Evolutionary conservation across 2,797 vertebrate genomes (phyloP).

Genomic region (Eupleurogrammus muticus): DNA sequence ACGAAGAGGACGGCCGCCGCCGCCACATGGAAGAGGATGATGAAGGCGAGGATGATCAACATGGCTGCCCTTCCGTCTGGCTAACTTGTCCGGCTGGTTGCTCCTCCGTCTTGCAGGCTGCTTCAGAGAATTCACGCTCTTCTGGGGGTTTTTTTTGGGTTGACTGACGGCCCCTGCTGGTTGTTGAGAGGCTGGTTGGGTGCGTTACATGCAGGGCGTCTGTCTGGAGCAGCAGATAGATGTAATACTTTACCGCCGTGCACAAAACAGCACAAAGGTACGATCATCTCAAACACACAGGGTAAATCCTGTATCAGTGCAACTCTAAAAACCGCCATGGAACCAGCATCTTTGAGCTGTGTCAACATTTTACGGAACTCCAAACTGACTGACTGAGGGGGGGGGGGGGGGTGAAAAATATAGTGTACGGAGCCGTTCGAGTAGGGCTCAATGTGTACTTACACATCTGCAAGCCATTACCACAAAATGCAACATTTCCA

Average conservation of each 20-base stretch:
- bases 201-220: conserved; percentile 25
- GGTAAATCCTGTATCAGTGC: neutral
- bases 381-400: neutral
- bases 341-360: neutral
- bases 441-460: neutral
- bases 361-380: neutral
- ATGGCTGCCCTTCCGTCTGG: conserved; percentile 79
- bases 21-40: conserved; percentile 93
- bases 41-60: conserved; percentile 94
- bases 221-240: conserved; percentile 25
- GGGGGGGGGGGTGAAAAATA: neutral
- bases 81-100: neutral
- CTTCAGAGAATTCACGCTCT: neutral
- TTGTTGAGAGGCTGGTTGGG: conserved; percentile 20
- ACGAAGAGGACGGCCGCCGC: conserved; percentile 90
- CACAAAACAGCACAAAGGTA: conserved; percentile 1
- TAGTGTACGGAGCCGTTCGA: neutral
- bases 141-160: conserved; percentile 1
- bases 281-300: neutral
- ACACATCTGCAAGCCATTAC: conserved; percentile 53
- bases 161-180: conserved; percentile 2
- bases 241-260: conserved; percentile 15
- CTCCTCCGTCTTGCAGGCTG: conserved; percentile 9
- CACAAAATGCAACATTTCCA: conserved; percentile 17
- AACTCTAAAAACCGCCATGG: neutral